Percentiles rank a stretch among this genome's conserved stretches.
These are phyloP conservation scores for Pterocles orientalis DNA, from an alignment of 2,113 vertebrate species.

Conservation along the genomic window DNA sequence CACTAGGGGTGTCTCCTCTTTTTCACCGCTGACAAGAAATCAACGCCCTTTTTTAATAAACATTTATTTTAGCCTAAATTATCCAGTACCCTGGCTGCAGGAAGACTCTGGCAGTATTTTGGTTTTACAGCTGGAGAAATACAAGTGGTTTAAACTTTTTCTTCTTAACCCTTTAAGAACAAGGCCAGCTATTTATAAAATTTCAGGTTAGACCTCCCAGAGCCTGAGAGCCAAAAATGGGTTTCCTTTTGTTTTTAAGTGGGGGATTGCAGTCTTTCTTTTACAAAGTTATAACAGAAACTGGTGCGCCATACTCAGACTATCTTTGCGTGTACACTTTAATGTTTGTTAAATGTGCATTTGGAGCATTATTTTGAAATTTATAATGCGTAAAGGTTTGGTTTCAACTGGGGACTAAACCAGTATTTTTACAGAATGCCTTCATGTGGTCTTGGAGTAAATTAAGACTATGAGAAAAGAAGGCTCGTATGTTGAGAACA, in stretches of 20 bases:
- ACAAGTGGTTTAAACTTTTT: background rate
- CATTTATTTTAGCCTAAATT: slow-evolving; percentile 59
- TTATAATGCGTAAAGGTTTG: background rate
- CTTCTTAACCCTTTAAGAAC: background rate
- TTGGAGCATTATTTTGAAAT: background rate
- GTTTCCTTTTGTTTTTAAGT: background rate
- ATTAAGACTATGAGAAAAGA: background rate
- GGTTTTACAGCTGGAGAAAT: background rate
- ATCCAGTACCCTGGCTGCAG: background rate
- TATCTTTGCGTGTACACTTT: background rate
- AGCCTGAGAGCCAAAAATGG: background rate
- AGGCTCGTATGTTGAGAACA: background rate
- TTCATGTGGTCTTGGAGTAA: background rate
- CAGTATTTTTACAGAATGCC: background rate
- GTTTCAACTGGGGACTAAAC: background rate
- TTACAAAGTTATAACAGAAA: background rate
- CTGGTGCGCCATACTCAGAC: accelerated
- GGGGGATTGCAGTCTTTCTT: background rate
- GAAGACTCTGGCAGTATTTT: background rate
- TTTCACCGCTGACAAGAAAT: slow-evolving; percentile 71
- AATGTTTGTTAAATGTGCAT: background rate
- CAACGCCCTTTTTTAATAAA: slow-evolving; percentile 73
- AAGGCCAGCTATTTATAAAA: background rate
- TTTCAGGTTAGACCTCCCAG: background rate
- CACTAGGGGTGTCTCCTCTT: slow-evolving; percentile 79